Evolutionary conservation across 1,140 invertebrate species (phyloP).

Genomic region (Papilio glaucus): DNA sequence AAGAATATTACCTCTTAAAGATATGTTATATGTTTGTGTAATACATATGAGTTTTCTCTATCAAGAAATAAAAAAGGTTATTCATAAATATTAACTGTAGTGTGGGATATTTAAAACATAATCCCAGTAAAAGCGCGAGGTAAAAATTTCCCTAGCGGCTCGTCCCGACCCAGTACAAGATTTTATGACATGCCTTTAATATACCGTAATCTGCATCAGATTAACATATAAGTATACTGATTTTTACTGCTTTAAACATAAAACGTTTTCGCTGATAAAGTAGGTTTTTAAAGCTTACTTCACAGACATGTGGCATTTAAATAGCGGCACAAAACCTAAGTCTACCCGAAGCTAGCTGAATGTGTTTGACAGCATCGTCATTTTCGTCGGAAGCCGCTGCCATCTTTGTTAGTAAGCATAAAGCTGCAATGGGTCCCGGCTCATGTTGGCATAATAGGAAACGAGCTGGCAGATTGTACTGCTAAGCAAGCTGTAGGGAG

Average conservation of each 20-base stretch:
- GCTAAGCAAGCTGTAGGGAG: no score
- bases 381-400: no score
- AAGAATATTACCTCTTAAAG: background rate
- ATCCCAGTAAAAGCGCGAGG: conserved; percentile 3
- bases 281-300: no score
- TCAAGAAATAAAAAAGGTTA: conserved; percentile 4
- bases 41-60: background rate
- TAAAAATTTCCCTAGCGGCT: conserved; percentile 12
- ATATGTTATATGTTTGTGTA: background rate
- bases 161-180: background rate
- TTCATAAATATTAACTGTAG: conserved; percentile 13
- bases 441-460: no score
- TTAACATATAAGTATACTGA: conserved; percentile 6
- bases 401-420: no score
- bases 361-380: no score
- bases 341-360: no score
- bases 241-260: background rate
- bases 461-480: no score
- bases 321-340: no score
- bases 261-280: no score
- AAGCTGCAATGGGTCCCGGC: no score
- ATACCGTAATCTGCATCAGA: conserved; percentile 6
- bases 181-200: conserved; percentile 16
- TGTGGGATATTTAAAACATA: conserved; percentile 22
- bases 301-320: no score